These are phyloP conservation scores for Psilanteris sp. DNA, from an alignment of 1,140 invertebrate genomes.

Conservation along the genomic window DNA sequence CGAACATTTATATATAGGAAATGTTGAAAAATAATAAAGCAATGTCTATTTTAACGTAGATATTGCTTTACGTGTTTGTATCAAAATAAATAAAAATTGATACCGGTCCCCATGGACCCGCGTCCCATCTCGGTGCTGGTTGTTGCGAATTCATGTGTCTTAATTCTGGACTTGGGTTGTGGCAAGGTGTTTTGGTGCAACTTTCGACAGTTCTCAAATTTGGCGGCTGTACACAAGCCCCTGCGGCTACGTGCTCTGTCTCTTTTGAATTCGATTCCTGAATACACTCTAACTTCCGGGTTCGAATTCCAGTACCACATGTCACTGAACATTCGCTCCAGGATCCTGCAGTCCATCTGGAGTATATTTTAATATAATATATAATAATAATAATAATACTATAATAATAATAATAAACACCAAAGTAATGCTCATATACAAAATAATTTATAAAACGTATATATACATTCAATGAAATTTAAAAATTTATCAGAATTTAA, in stretches of 20 bases:
- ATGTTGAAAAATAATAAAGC: too few species aligned
- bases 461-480: too few species aligned
- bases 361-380: constrained; percentile 6
- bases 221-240: constrained; percentile 75
- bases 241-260: constrained; percentile 77
- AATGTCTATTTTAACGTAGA: too few species aligned
- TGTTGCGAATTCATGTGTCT: constrained; percentile 68
- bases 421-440: too few species aligned
- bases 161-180: constrained; percentile 62
- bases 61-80: too few species aligned
- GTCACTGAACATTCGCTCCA: constrained; percentile 83
- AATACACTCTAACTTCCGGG: constrained; percentile 80
- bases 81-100: constrained; percentile 42
- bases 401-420: too few species aligned
- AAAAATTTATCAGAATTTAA: too few species aligned
- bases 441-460: too few species aligned
- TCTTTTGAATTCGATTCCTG: constrained; percentile 78
- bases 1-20: too few species aligned
- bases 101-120: constrained; percentile 72
- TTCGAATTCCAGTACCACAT: constrained; percentile 85
- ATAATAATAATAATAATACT: too few species aligned
- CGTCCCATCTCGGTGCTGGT: constrained; percentile 70
- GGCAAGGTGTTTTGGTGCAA: constrained; percentile 68
- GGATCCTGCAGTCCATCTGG: constrained; percentile 71
- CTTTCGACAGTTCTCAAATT: constrained; percentile 69